Conservation (phyloP, 2,888 invertebrate species). For the Hemaris fuciformis region DNA sequence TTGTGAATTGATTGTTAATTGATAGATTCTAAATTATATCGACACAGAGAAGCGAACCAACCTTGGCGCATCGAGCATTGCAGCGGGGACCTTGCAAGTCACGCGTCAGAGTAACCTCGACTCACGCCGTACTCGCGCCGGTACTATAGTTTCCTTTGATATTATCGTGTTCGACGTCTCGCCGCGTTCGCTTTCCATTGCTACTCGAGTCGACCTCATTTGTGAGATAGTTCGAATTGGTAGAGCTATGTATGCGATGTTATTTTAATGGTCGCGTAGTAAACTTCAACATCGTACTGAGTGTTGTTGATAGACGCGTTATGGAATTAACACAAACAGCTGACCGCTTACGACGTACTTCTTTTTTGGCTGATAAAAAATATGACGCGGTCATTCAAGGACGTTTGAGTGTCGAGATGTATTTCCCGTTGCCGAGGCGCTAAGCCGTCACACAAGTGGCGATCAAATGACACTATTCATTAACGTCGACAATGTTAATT, state of each 20-base stretch:
- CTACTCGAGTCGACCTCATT: slow-evolving; percentile 26
- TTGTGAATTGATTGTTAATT: slow-evolving; percentile 27
- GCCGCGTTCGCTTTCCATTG: slow-evolving; percentile 48
- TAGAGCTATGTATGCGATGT: slow-evolving; percentile 41
- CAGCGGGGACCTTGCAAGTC: slow-evolving; percentile 81
- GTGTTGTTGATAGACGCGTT: slow-evolving; percentile 72
- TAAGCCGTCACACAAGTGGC: slow-evolving; percentile 39
- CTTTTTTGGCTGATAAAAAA: slow-evolving; percentile 74
- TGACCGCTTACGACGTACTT: slow-evolving; percentile 71
- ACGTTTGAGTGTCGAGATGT: slow-evolving; percentile 65
- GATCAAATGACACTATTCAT: slow-evolving; percentile 20
- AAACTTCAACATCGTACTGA: slow-evolving; percentile 36
- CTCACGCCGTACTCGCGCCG: slow-evolving; percentile 72
- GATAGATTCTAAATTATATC: slow-evolving; percentile 54
- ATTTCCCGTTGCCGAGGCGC: slow-evolving; percentile 67
- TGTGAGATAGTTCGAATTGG: slow-evolving; percentile 8
- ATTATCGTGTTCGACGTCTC: slow-evolving; percentile 36
- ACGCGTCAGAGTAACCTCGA: slow-evolving; percentile 81
- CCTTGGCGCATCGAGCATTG: slow-evolving; percentile 82
- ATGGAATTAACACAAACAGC: slow-evolving; percentile 76
- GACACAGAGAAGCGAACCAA: slow-evolving; percentile 68
- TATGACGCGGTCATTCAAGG: slow-evolving; percentile 77
- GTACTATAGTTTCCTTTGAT: slow-evolving; percentile 56
- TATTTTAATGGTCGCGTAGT: slow-evolving; percentile 23
- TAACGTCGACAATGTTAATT: slow-evolving; percentile 18